Evolutionary conservation across 2,797 vertebrate species (phyloP).

Genomic region (Synaphobranchus kaupii): DNA sequence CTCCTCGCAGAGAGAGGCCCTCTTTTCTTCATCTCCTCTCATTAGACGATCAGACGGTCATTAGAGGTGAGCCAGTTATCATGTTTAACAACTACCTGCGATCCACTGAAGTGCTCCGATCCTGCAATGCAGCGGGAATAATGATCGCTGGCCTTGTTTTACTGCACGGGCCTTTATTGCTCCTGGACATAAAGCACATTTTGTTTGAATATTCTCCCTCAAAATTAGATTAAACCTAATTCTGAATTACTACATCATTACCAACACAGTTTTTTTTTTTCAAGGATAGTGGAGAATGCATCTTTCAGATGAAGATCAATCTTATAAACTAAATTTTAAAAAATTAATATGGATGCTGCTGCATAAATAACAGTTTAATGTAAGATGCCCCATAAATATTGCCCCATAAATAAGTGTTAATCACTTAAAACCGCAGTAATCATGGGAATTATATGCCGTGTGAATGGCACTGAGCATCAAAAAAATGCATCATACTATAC

Average conservation of each 20-base stretch:
- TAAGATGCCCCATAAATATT: slow-evolving; percentile 4
- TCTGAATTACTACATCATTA: slow-evolving; percentile 26
- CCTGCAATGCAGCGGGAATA: slow-evolving; percentile 40
- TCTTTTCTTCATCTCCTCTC: neutral
- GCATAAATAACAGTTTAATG: slow-evolving; percentile 6
- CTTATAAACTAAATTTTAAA: neutral
- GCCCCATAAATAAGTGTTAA: no score
- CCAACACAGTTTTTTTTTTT: neutral
- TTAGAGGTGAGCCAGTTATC: slow-evolving; percentile 34
- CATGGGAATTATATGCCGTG: neutral
- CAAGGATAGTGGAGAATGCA: neutral
- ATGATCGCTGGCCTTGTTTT: slow-evolving; percentile 30
- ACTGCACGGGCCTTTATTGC: slow-evolving; percentile 28
- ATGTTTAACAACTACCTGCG: slow-evolving; percentile 43
- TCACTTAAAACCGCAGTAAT: slow-evolving; percentile 1
- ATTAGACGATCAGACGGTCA: neutral
- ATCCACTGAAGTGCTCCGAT: slow-evolving; percentile 25
- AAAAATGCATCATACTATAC: neutral
- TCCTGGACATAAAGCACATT: slow-evolving; percentile 39
- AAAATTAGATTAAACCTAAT: slow-evolving; percentile 45
- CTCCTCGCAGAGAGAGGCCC: no score
- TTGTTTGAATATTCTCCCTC: slow-evolving; percentile 41
- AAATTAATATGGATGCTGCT: neutral
- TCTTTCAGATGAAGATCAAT: neutral
- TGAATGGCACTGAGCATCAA: neutral